Conservation (phyloP, 92 coral and sea anemone genomes). For the Phenganax marumi region DNA sequence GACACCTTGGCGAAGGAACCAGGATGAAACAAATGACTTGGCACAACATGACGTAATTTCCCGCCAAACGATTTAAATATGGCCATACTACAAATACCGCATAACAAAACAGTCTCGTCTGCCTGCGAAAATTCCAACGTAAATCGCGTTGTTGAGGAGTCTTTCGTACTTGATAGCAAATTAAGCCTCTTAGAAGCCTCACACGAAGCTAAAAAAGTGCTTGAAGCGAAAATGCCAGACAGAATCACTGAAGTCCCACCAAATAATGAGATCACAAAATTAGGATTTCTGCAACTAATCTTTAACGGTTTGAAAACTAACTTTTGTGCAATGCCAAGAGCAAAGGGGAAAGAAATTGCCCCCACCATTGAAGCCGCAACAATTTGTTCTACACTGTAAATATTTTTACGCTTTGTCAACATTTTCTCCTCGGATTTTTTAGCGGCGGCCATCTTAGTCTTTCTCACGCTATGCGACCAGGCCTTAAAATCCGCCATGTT, state of each 20-base stretch:
- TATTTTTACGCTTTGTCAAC: neutral
- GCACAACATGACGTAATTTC: slow-evolving; percentile 69
- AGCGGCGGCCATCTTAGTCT: neutral
- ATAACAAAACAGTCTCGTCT: slow-evolving; percentile 27
- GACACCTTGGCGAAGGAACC: slow-evolving; percentile 84
- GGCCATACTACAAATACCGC: slow-evolving; percentile 54
- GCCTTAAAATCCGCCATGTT: neutral
- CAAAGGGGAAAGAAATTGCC: slow-evolving; percentile 69
- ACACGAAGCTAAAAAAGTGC: slow-evolving; percentile 59
- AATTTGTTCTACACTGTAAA: slow-evolving; percentile 15
- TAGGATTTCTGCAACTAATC: slow-evolving; percentile 60
- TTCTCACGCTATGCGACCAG: no score
- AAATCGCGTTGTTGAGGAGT: slow-evolving; percentile 26
- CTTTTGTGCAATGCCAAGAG: slow-evolving; percentile 68
- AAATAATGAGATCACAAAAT: slow-evolving; percentile 47
- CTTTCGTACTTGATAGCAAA: slow-evolving; percentile 3
- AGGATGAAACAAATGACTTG: slow-evolving; percentile 82
- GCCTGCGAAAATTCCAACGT: slow-evolving; percentile 14
- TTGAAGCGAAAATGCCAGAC: slow-evolving; percentile 66
- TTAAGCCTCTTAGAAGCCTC: slow-evolving; percentile 40
- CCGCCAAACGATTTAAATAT: slow-evolving; percentile 79
- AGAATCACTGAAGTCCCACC: slow-evolving; percentile 69
- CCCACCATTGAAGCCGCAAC: slow-evolving; percentile 29
- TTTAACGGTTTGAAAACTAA: slow-evolving; percentile 79
- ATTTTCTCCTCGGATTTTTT: neutral